Conservation (phyloP, 2,797 vertebrate genomes). For the Thunnus albacares region DNA sequence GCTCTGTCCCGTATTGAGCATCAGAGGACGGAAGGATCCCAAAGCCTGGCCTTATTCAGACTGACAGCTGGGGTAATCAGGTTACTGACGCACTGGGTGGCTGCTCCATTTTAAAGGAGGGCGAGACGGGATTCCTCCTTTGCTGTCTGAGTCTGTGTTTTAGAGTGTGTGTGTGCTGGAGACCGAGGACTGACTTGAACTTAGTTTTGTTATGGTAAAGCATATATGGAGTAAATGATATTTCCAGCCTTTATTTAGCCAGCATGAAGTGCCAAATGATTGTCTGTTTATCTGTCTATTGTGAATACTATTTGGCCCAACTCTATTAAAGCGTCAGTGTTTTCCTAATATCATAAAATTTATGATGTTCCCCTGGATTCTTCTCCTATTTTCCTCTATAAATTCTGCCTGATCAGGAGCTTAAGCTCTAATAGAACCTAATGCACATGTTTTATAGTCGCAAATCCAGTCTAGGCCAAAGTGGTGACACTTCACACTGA, state of each 20-base stretch:
- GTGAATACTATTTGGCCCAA: neutral
- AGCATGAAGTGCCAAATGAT: neutral
- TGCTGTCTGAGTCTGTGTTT: slow-evolving; percentile 18
- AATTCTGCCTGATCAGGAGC: neutral
- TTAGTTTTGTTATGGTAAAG: slow-evolving; percentile 23
- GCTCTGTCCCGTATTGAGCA: slow-evolving; percentile 61
- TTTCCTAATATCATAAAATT: neutral
- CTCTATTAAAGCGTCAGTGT: neutral
- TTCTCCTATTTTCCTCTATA: neutral
- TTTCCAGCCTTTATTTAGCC: slow-evolving; percentile 7
- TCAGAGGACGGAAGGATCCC: slow-evolving; percentile 67
- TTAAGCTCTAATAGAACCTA: slow-evolving; percentile 5
- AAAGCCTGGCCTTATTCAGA: slow-evolving; percentile 77
- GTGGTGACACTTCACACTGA: slow-evolving; percentile 6
- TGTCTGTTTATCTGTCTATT: neutral
- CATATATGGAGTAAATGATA: slow-evolving; percentile 2
- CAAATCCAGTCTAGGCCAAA: slow-evolving; percentile 24
- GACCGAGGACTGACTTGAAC: slow-evolving; percentile 30
- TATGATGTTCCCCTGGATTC: neutral
- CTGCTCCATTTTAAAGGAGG: slow-evolving; percentile 66
- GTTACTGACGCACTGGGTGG: slow-evolving; percentile 79
- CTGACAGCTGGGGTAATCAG: slow-evolving; percentile 83
- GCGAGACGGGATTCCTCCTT: slow-evolving; percentile 59
- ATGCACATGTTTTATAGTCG: slow-evolving; percentile 24
- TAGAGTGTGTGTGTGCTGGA: slow-evolving; percentile 23